Base-by-base conservation (phyloP, 2,113 vertebrate species). In the Capreolus pygargus region DNA sequence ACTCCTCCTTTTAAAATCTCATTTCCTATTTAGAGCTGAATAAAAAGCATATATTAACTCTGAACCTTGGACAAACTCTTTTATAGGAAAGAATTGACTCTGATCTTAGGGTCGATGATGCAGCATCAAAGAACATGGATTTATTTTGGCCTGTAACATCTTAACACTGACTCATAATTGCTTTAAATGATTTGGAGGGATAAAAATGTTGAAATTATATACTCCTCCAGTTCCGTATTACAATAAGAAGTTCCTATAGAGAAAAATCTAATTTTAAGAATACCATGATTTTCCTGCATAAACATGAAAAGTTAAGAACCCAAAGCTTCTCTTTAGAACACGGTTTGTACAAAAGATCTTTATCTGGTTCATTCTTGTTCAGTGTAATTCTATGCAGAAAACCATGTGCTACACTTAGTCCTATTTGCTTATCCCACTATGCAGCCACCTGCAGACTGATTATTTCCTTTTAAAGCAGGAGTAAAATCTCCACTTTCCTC, bases 181-280 rank as follows among this genome's bases (percentile, higher is more conserved):
- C 78, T 54, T 94, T 70, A 83, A 47, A 92, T 81, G 47, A 79
- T 76, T 89, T 58, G 28, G 45, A 70, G 67, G 17, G 58, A 90
- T 30, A 88, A 58, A 88, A 86, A 93, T 79, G 17, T 89, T 79
- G 95, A 90, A 60, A 50, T 91, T 85, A 61, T n/a, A 57, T 27
- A 90, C 45, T n/a, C 16, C 30, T 86, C 52, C 45, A 74, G 19
- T 81, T 91, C 86, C n/a, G 76, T 52, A 95, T 76, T 87, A 43
- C 10, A 90, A 81, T 70, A 84, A 92, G 78, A 89, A 78, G 36
- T 93, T 97, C 86, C 74, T 85, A 57, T 36, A 81, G 81, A 89
- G 93, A 95, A 97, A 98, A 96, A 96, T 92, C 64, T 74, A 95
- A 98, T 98, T 97, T 96, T 95, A 97, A 98, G 70, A 79, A 88